phyloP scores from a whole-genome alignment of 2,797 vertebrate genomes.

The Sebastes wilsoni region DNA sequence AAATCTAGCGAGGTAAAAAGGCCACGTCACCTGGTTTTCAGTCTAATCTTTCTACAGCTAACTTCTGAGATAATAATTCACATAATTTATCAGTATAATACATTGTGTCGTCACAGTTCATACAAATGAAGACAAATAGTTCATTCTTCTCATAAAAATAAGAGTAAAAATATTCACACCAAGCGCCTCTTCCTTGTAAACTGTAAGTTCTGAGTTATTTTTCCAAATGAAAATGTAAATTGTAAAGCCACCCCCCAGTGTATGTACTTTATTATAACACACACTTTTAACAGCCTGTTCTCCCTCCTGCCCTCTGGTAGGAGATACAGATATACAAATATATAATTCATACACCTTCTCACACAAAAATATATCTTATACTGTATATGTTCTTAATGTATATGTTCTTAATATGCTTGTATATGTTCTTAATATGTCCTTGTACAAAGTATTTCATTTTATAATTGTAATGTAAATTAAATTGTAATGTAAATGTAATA shows the following conservation, averaged over 20 bases:
- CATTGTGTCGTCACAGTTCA: not conserved
- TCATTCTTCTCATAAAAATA: not conserved
- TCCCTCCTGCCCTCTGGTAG: too few relatives aligned
- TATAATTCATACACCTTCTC: too few relatives aligned
- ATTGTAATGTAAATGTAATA: too few relatives aligned
- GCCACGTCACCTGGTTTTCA: not conserved
- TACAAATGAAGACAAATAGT: not conserved
- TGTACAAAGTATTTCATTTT: too few relatives aligned
- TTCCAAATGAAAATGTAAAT: not conserved
- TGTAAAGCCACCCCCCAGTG: too few relatives aligned
- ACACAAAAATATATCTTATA: too few relatives aligned
- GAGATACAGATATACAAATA: too few relatives aligned
- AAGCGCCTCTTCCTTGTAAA: conserved; percentile 18
- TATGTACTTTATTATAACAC: not conserved
- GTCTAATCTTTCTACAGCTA: not conserved
- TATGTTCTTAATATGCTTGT: too few relatives aligned
- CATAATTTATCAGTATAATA: not conserved
- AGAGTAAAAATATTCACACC: conserved; percentile 6
- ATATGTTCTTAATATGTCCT: too few relatives aligned
- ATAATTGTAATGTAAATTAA: too few relatives aligned
- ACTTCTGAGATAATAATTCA: not conserved
- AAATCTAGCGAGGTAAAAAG: not conserved
- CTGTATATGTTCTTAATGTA: too few relatives aligned
- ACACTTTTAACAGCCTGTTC: too few relatives aligned
- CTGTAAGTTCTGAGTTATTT: not conserved